These are phyloP conservation scores for Pyrgilauda ruficollis DNA, from an alignment of 2,113 vertebrate species.

Conservation along the genomic window DNA sequence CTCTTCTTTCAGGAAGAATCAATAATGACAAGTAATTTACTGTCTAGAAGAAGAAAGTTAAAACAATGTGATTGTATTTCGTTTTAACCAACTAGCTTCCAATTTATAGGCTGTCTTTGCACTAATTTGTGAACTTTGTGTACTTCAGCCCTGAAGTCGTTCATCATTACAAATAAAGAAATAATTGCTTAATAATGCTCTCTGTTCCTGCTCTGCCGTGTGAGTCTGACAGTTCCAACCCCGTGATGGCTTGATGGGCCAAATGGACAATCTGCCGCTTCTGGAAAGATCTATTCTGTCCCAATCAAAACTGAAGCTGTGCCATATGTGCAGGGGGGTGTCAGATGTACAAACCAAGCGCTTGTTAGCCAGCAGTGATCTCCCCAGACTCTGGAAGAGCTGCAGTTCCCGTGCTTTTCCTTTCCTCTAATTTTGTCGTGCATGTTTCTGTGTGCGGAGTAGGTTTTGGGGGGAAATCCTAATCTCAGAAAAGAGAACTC, in stretches of 20 bases:
- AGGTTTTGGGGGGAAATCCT: not conserved
- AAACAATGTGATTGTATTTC: not conserved
- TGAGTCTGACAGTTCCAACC: not conserved
- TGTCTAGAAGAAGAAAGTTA: not conserved
- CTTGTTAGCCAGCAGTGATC: not conserved
- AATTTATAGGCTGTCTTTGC: not conserved
- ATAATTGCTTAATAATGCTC: not conserved
- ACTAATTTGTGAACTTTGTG: not conserved
- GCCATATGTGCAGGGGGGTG: not conserved
- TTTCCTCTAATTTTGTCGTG: not conserved
- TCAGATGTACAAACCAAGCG: not conserved
- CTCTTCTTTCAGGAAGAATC: not conserved
- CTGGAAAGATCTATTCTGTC: not conserved
- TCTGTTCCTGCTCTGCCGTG: not conserved
- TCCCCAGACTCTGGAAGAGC: not conserved
- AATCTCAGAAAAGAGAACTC: not conserved
- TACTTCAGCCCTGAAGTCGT: not conserved
- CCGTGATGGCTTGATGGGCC: not conserved
- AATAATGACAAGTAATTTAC: not conserved
- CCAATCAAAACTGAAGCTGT: not conserved
- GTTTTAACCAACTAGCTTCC: not conserved
- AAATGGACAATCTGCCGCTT: not conserved
- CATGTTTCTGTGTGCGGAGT: rapidly evolving
- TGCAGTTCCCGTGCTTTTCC: not conserved
- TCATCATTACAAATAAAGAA: not conserved